Evolutionary conservation across 2,797 vertebrate genomes (phyloP).

Genomic region (Cyclura pinguis): DNA sequence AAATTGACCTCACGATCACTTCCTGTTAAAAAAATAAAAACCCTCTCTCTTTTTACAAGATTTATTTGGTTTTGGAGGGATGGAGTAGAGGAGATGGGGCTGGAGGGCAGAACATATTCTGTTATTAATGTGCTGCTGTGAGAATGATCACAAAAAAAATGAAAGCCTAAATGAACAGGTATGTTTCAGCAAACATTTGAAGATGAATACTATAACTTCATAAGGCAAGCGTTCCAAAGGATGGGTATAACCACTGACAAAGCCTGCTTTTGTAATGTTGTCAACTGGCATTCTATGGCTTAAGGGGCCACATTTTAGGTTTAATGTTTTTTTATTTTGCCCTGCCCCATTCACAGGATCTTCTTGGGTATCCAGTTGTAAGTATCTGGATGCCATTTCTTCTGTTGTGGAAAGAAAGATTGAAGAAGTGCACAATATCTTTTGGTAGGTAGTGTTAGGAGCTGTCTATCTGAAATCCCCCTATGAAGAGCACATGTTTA

Average conservation of each 20-base stretch:
- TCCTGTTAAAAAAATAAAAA: no score
- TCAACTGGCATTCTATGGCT: no score
- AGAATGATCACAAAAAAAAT: background rate
- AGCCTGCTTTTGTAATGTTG: background rate
- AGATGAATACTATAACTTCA: background rate
- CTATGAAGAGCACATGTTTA: constrained; percentile 40
- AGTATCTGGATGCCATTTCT: no score
- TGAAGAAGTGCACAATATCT: background rate
- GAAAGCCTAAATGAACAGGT: background rate
- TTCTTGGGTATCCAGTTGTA: no score
- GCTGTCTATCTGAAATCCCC: background rate
- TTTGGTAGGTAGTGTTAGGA: background rate
- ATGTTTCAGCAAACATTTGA: background rate
- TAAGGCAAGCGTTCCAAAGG: background rate
- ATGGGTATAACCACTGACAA: background rate
- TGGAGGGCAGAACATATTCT: background rate
- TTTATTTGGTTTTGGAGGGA: no score
- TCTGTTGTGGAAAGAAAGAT: no score
- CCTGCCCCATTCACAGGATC: no score
- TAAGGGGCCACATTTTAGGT: no score
- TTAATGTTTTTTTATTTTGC: no score
- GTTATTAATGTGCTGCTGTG: background rate
- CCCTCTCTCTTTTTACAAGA: no score
- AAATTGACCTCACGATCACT: no score
- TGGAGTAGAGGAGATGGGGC: no score